Conservation (phyloP, 2,113 vertebrate species). For the Dissostichus mawsoni region DNA sequence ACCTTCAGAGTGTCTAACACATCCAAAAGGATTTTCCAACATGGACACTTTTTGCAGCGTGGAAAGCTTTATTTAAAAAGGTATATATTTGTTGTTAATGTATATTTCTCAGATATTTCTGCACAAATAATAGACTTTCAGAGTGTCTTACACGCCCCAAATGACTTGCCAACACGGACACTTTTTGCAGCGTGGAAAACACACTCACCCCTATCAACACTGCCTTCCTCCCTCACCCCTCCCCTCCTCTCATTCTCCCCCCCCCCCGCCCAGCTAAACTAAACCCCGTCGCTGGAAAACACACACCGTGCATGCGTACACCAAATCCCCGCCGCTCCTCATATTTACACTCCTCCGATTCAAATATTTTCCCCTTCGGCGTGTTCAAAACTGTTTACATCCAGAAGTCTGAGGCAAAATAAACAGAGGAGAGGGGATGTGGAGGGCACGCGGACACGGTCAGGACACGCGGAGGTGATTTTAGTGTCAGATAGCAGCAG, state of each 20-base stretch:
- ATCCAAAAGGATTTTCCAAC: neutral
- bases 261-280: constrained; percentile 27
- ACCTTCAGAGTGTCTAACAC: neutral
- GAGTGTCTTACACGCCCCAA: neutral
- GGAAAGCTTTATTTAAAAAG: constrained; percentile 26
- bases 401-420: constrained; percentile 64
- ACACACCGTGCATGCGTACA: constrained; percentile 68
- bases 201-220: constrained; percentile 71
- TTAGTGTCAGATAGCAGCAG: constrained; percentile 29
- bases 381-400: constrained; percentile 79
- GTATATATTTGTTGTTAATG: too few species aligned
- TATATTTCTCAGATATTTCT: too few species aligned
- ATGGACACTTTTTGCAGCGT: constrained; percentile 58
- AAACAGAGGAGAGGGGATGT: constrained; percentile 62
- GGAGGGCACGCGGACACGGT: constrained; percentile 60
- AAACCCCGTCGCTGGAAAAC: constrained; percentile 69
- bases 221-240: constrained; percentile 15
- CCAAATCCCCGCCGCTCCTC: constrained; percentile 76
- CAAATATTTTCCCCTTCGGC: constrained; percentile 66
- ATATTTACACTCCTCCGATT: constrained; percentile 81
- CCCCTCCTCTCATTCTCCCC: neutral
- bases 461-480: constrained; percentile 70
- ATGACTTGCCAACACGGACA: neutral
- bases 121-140: neutral
- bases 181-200: constrained; percentile 65